Evolutionary conservation across 2,888 invertebrate genomes (phyloP).

Genomic region (Folsomia manolachei): DNA sequence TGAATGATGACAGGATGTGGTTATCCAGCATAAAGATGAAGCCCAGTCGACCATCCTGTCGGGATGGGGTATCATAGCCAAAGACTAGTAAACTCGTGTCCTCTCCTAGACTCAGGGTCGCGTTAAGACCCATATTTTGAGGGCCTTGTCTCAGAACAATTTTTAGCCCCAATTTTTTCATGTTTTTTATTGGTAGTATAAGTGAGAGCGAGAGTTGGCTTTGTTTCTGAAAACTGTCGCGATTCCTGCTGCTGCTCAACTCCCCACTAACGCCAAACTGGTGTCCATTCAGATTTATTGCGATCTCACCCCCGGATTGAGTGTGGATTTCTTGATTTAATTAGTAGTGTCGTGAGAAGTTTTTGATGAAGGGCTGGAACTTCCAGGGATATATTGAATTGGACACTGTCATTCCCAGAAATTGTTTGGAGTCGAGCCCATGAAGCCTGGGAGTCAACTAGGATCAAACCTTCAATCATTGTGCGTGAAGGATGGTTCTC

Average conservation of each 20-base stretch:
- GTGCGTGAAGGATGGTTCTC: conserved; percentile 21
- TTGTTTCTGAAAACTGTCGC: conserved; percentile 27
- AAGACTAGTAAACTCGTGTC: conserved; percentile 32
- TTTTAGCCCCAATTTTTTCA: conserved; percentile 24
- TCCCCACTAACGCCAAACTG: conserved; percentile 30
- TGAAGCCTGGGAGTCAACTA: conserved; percentile 27
- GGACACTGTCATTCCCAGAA: background rate
- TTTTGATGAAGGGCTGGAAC: conserved; percentile 43
- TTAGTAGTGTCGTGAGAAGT: conserved; percentile 27
- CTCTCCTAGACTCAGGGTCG: conserved; percentile 24
- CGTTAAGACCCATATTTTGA: conserved; percentile 19
- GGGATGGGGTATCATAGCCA: conserved; percentile 44
- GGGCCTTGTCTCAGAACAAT: background rate
- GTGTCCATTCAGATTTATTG: conserved; percentile 36
- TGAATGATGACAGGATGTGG: background rate
- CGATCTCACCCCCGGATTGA: conserved; percentile 28
- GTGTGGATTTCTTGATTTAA: conserved; percentile 17
- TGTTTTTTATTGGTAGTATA: conserved; percentile 29
- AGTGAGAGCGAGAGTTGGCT: conserved; percentile 28
- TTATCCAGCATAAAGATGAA: background rate
- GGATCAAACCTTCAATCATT: conserved; percentile 28
- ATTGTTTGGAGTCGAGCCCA: conserved; percentile 12
- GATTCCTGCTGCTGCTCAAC: conserved; percentile 23
- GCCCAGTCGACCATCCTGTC: background rate
- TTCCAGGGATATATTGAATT: conserved; percentile 21